Percentiles rank a stretch among this genome's conserved stretches.
phyloP scores from a whole-genome alignment of 2,797 vertebrate species.

The Coccyzus lansbergi region DNA sequence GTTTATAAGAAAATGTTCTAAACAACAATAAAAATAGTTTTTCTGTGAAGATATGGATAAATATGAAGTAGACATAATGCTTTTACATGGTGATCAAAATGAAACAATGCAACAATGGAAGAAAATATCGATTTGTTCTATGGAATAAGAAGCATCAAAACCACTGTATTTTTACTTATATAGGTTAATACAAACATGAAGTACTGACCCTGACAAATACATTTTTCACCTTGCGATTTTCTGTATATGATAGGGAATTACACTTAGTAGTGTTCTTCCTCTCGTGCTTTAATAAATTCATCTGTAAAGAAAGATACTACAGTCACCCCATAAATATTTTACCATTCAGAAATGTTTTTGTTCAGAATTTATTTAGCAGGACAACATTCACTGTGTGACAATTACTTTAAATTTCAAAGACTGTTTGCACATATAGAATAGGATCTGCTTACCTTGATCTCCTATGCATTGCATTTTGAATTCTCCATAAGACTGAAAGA shows the following conservation, averaged over 20 bases:
- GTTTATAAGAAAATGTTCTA: conserved; percentile 61
- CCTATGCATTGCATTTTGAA: background rate
- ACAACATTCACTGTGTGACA: background rate
- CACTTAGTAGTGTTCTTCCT: background rate
- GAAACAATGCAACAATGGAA: background rate
- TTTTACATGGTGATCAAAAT: background rate
- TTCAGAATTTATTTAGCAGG: conserved; percentile 3
- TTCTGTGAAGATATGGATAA: conserved; percentile 34
- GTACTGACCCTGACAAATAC: background rate
- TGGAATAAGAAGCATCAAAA: conserved; percentile 6
- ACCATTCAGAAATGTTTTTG: background rate
- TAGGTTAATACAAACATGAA: background rate
- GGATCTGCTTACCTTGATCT: background rate
- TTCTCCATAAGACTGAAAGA: background rate
- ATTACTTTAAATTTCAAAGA: background rate
- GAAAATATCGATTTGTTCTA: conserved; percentile 12
- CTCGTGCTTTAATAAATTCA: background rate
- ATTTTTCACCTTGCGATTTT: background rate
- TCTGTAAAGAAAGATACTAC: background rate
- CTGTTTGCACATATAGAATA: background rate
- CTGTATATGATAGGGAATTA: background rate
- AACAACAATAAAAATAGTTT: conserved; percentile 34
- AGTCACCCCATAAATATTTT: background rate
- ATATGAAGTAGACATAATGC: conserved; percentile 20
- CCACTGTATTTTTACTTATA: background rate